Evolutionary conservation across 2,113 vertebrate species (phyloP), one percentile per base, ranked within the genome.

Genomic region (Tragelaphus buxtoni): DNA sequence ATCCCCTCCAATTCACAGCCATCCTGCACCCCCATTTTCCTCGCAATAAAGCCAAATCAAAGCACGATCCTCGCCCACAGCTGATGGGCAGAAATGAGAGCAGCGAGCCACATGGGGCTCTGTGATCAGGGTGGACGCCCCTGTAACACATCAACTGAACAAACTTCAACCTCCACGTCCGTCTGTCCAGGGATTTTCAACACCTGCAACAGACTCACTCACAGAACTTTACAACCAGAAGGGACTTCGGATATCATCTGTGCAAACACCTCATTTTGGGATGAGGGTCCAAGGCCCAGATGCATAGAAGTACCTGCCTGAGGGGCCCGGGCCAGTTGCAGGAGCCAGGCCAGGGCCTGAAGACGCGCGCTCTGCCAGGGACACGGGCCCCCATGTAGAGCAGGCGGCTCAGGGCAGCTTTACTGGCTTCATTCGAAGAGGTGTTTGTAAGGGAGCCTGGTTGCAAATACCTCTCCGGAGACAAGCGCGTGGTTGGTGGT

Each of bases 201-300:
- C 51, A 7, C 7, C 0, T 63, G 95, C 93, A 82, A 24, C 72
- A 60, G 56, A 83, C 61, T 91, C 95, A 93, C 96, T 97, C 91
- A 93, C 86, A 91, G 35, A 89, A 60, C 24, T 17, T 14, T 55
- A 16, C 47, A 88, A 18, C 65, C 39, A 42, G 42, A 51, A 85
- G 47, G 28, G 16, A 53, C 55, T 30, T 81, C 2, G 11, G 45
- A n/a, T 26, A 60, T 94, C 77, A 81, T 12, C 90, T 74, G 20
- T 69, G 42, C 80, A 55, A 94, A 84, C 72, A 49, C 24, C 28
- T 93, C 77, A 42, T 90, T 45, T 87, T 39, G 16, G 45, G 42
- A 69, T 80, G 30, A 61, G 32, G 94, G 45, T 45, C 32, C 35
- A 30, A 77, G 42, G 81, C 35, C 51, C 45, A 22, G 55, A 42